Percentiles rank a stretch among this genome's conserved stretches.
Evolutionary conservation across 2,113 vertebrate genomes (phyloP).

Genomic region (Psophia crepitans): DNA sequence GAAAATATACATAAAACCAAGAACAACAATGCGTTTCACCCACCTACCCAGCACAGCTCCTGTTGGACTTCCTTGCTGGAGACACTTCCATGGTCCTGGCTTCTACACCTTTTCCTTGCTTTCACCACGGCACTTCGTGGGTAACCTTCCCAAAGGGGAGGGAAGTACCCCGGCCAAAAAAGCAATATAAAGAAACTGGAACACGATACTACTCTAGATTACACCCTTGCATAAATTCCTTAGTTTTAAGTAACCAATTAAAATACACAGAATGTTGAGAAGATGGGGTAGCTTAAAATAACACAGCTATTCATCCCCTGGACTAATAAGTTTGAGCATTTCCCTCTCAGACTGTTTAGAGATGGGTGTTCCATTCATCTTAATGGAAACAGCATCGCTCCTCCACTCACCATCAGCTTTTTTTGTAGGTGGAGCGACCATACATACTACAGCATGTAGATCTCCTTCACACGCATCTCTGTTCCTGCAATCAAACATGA

Average conservation of each 20-base stretch:
- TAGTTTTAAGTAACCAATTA: not conserved
- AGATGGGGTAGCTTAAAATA: not conserved
- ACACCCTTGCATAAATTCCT: not conserved
- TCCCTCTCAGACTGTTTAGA: not conserved
- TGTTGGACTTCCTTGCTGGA: not conserved
- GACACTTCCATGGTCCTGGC: not conserved
- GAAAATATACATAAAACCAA: not conserved
- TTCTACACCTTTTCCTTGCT: not conserved
- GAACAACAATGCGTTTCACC: accelerated
- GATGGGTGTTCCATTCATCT: not conserved
- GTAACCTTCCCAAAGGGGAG: not conserved
- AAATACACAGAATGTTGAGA: not conserved
- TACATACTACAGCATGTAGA: not conserved
- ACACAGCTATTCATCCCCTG: not conserved
- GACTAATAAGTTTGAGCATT: not conserved
- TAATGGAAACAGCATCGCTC: not conserved
- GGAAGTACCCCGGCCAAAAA: not conserved
- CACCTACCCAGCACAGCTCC: not conserved
- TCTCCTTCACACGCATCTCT: not conserved
- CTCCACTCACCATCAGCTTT: not conserved
- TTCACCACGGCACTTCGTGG: not conserved
- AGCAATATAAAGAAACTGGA: not conserved
- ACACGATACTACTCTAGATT: not conserved
- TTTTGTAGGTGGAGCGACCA: not conserved
- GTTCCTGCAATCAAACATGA: not conserved